Conservation (phyloP, 2,797 vertebrate genomes). For the Mustela erminea region DNA sequence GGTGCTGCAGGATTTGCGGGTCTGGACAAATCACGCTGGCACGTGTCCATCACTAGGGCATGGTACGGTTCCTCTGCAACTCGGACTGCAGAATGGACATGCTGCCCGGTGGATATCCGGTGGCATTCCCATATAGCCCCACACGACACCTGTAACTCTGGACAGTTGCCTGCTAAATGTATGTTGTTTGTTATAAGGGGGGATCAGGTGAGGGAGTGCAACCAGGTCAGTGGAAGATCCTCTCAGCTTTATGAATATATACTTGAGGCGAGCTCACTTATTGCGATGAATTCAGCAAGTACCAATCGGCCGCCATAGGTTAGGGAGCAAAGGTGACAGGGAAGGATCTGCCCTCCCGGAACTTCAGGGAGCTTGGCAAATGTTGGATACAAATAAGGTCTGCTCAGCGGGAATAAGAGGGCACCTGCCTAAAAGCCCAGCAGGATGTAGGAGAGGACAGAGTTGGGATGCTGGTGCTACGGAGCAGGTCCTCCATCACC, state of each 20-base stretch:
- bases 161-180: background rate
- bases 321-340: background rate
- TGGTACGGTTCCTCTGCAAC: background rate
- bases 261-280: too few relatives aligned
- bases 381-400: fast-evolving
- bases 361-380: background rate
- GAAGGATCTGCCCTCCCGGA: background rate
- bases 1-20: background rate
- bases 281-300: background rate
- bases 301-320: background rate
- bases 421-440: too few relatives aligned
- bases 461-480: background rate
- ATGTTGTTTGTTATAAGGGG: background rate
- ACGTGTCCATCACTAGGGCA: background rate
- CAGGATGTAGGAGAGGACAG: too few relatives aligned
- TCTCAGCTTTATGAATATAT: background rate
- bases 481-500: background rate
- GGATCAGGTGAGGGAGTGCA: background rate
- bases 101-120: background rate
- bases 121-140: background rate
- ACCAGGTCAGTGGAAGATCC: background rate
- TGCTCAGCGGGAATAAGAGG: background rate
- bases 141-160: background rate
- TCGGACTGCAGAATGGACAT: background rate
- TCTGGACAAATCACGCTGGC: background rate